Percentiles rank a stretch among this genome's conserved stretches.
These are phyloP conservation scores for Athalia rosae DNA, from an alignment of 2,888 invertebrate genomes.

Conservation along the genomic window DNA sequence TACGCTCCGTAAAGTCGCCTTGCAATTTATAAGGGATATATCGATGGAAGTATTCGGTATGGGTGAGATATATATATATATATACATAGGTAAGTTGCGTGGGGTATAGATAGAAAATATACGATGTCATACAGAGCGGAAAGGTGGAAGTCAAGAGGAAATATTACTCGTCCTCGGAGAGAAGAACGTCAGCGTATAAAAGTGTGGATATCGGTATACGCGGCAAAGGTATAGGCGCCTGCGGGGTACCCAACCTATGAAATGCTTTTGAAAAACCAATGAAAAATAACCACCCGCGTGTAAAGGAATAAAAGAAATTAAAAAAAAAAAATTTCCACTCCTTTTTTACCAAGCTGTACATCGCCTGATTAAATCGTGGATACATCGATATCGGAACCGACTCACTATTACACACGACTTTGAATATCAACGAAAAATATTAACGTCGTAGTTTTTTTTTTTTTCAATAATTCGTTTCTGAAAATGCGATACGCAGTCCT, in stretches of 20 bases:
- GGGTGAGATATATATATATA: conserved; percentile 26
- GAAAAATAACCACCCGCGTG: background rate
- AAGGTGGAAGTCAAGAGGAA: conserved; percentile 35
- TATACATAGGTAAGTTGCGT: background rate
- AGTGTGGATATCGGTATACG: background rate
- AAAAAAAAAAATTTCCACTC: too few relatives aligned
- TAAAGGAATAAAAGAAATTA: too few relatives aligned
- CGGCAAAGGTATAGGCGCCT: too few relatives aligned
- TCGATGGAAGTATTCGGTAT: background rate
- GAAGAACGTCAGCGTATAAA: background rate
- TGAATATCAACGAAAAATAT: too few relatives aligned
- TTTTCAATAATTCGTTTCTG: too few relatives aligned
- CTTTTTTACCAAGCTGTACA: too few relatives aligned
- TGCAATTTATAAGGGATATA: conserved; percentile 42
- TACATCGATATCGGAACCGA: too few relatives aligned
- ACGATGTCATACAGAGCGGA: background rate
- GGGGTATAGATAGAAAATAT: background rate
- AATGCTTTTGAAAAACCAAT: background rate
- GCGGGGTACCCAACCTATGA: too few relatives aligned
- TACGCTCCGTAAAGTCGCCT: conserved; percentile 7
- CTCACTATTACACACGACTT: too few relatives aligned
- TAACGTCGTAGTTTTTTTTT: too few relatives aligned
- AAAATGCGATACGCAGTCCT: too few relatives aligned
- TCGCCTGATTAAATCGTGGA: too few relatives aligned
- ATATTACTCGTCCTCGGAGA: conserved; percentile 28